Base-by-base conservation (phyloP, 1,140 invertebrate species). In the Linepithema humile region DNA sequence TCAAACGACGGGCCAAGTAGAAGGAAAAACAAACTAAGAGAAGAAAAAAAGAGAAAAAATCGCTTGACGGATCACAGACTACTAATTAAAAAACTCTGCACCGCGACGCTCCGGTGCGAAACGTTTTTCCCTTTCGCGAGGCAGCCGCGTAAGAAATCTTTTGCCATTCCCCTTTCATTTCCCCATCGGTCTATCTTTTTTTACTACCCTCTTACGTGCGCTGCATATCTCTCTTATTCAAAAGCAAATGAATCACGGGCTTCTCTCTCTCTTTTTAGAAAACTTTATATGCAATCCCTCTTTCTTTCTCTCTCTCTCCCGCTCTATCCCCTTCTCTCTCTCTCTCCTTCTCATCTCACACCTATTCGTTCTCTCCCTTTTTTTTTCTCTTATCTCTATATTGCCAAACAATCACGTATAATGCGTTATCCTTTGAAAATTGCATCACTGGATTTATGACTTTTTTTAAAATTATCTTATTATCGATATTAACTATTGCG, bases 51-150 rank as follows among this genome's bases (percentile, higher is more conserved):
- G 73, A 59, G 29, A 59, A 53, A 82, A 88, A 77, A 87, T 88
- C 73, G 74, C 75, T 87, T 38, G 72, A 85, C 55, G 70, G 85
- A 88, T 88, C 85, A 87, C 86, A 88, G 87, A 72, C 70, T 43
- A 83, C 77, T 74, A 88, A 87, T 88, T 87, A 88, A 87, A 88
- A 87, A 73, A 67, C 62, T 82, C 77, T 62, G 70, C 59, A 50
- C 85, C 86, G 75, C 77, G 50, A 74, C 55, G n/a, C 9, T 75
- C 23, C 57, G 43, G 72, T 35, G 45, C 40, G 32, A 38, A 38
- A 82, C n/a, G 60, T 40, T 20, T 43, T 15, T 62, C 10, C 69
- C 55, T 43, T 62, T 62, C 60, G 43, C 74, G 74, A 65, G 15
- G 43, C 59, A 53, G 45, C 23, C 17, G 60, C 77, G 57, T 85